These are phyloP conservation scores for Phrynosoma blainvillii DNA, from an alignment of 2,113 vertebrate species.

Conservation along the genomic window DNA sequence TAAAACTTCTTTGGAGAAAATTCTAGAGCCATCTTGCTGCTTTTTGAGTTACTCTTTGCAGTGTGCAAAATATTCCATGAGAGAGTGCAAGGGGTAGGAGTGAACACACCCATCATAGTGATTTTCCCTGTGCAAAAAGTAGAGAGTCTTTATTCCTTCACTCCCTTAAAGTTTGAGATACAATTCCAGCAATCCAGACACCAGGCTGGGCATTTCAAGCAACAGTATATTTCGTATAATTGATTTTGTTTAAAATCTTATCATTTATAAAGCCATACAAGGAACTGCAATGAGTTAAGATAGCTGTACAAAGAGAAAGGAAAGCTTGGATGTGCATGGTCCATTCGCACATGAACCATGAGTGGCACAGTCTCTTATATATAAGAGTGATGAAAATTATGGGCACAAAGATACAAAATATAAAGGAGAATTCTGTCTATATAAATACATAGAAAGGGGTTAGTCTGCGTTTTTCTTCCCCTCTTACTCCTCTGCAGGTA, in stretches of 20 bases:
- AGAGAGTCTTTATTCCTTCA: slow-evolving; percentile 56
- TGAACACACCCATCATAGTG: slow-evolving; percentile 22
- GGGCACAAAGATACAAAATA: slow-evolving; percentile 82
- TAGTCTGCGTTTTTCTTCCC: not conserved
- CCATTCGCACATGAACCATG: slow-evolving; percentile 80
- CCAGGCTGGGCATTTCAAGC: slow-evolving; percentile 71
- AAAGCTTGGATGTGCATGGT: slow-evolving; percentile 64
- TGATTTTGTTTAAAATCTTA: slow-evolving; percentile 77
- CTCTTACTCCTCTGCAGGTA: not conserved
- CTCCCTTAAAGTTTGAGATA: slow-evolving; percentile 49
- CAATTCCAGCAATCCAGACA: slow-evolving; percentile 59
- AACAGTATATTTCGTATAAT: slow-evolving; percentile 77
- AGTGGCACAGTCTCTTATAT: slow-evolving; percentile 68
- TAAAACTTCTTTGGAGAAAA: not conserved
- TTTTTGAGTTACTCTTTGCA: not conserved
- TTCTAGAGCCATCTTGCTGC: not conserved
- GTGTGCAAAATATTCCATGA: not conserved
- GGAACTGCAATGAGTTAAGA: slow-evolving; percentile 81
- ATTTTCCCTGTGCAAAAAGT: slow-evolving; percentile 50
- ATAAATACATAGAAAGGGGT: slow-evolving; percentile 79
- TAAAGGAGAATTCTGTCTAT: slow-evolving; percentile 79
- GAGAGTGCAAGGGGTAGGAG: not conserved
- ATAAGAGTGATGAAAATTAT: slow-evolving; percentile 53
- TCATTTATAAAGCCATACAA: slow-evolving; percentile 95
- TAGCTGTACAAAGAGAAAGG: slow-evolving; percentile 82